These are phyloP conservation scores for Polyommatus icarus DNA, from an alignment of 2,888 invertebrate genomes.

Conservation along the genomic window DNA sequence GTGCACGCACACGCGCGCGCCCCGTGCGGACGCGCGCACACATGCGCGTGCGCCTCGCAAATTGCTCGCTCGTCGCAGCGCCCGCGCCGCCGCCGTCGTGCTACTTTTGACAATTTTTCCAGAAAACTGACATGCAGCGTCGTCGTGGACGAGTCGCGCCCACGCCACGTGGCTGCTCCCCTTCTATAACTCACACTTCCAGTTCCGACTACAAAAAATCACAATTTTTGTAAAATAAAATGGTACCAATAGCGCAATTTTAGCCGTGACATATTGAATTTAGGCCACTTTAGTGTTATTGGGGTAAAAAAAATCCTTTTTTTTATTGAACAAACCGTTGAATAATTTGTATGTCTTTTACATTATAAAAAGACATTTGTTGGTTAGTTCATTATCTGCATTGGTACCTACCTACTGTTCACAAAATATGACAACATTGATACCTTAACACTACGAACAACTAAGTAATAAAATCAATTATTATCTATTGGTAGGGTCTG, in stretches of 20 bases:
- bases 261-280: not conserved
- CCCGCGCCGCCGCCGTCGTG: slow-evolving; percentile 61
- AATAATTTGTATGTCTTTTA: not conserved
- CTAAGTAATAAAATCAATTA: not conserved
- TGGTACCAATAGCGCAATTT: not conserved
- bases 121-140: slow-evolving; percentile 76
- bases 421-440: not conserved
- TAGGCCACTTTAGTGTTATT: not conserved
- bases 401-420: not conserved
- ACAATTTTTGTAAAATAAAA: not conserved
- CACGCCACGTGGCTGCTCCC: slow-evolving; percentile 60
- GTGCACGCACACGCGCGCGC: slow-evolving; percentile 65
- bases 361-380: not conserved
- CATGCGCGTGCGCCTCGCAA: slow-evolving; percentile 54
- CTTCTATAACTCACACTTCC: slow-evolving; percentile 32
- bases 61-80: slow-evolving; percentile 49
- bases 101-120: slow-evolving; percentile 79
- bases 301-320: not conserved
- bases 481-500: not conserved
- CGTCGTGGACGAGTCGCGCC: slow-evolving; percentile 62
- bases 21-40: slow-evolving; percentile 59
- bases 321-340: not conserved
- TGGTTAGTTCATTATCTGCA: not conserved
- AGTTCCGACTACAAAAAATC: not conserved
- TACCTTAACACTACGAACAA: not conserved